Conservation (phyloP, 2,113 vertebrate species). For the Leiothrix lutea region DNA sequence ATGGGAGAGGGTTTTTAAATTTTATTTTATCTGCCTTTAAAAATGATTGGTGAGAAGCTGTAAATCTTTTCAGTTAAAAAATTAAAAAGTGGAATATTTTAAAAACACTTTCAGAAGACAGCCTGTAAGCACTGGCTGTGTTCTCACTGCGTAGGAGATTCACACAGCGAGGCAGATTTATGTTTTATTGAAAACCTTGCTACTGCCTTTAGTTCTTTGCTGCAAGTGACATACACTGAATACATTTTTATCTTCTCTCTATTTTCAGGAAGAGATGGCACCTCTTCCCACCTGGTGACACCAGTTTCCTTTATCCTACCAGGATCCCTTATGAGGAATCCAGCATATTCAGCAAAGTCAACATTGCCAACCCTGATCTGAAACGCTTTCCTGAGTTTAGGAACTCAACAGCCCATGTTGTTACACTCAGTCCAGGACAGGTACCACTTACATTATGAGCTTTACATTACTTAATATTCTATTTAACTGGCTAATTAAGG, state of each 20-base stretch:
- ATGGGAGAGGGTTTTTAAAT: background rate
- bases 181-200: slow-evolving; percentile 62
- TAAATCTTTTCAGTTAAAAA: slow-evolving; percentile 58
- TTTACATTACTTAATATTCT: background rate
- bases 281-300: slow-evolving; percentile 92
- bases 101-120: slow-evolving; percentile 36
- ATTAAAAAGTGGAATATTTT: slow-evolving; percentile 54
- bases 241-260: slow-evolving; percentile 45
- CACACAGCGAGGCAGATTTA: slow-evolving; percentile 40
- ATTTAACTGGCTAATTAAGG: background rate
- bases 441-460: slow-evolving; percentile 51
- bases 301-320: slow-evolving; percentile 87
- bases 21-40: slow-evolving; percentile 30
- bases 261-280: slow-evolving; percentile 90
- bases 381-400: slow-evolving; percentile 79
- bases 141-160: slow-evolving; percentile 47
- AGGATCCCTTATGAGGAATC: slow-evolving; percentile 98
- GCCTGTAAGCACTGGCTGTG: slow-evolving; percentile 40
- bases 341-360: slow-evolving; percentile 93
- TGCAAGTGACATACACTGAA: slow-evolving; percentile 16
- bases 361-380: slow-evolving; percentile 83
- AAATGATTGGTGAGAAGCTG: slow-evolving; percentile 47
- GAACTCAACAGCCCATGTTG: slow-evolving; percentile 71
- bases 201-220: slow-evolving; percentile 44
- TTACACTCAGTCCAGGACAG: slow-evolving; percentile 91